Conservation (phyloP, 2,113 vertebrate species). For the Perognathus longimembris region DNA sequence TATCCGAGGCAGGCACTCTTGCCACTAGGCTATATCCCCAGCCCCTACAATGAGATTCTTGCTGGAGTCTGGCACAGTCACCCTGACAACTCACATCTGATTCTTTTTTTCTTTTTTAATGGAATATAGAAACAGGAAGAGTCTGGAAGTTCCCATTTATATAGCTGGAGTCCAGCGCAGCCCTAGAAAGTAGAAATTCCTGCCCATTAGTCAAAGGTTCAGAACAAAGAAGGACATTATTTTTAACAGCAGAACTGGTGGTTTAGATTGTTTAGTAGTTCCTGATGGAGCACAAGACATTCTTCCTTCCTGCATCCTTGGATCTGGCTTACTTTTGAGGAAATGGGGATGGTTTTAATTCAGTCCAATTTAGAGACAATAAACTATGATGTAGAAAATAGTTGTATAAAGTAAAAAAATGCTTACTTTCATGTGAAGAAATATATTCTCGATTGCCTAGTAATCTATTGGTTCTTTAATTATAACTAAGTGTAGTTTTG, state of each 20-base stretch:
- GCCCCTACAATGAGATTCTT: background rate
- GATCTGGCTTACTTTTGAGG: background rate
- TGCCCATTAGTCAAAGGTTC: background rate
- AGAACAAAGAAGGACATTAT: background rate
- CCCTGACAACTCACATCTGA: background rate
- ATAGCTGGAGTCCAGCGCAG: background rate
- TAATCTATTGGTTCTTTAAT: background rate
- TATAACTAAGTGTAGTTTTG: background rate
- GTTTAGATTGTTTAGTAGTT: background rate
- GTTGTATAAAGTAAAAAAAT: background rate
- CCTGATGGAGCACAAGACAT: background rate
- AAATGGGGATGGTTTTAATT: background rate
- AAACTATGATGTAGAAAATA: background rate
- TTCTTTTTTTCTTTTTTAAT: conserved; percentile 9
- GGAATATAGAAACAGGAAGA: conserved; percentile 22
- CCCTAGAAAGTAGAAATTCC: conserved; percentile 60
- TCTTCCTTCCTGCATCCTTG: background rate
- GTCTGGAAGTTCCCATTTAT: conserved; percentile 5
- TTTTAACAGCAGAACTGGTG: conserved; percentile 4
- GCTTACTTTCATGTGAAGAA: background rate
- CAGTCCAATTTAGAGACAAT: background rate
- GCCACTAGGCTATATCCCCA: no score
- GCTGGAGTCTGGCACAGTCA: background rate
- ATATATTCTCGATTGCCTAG: background rate
- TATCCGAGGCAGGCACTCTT: no score